A percentile compares a stretch with the other conserved stretches of the same genome.
phyloP scores from a whole-genome alignment of 37 sponge, comb jelly and placozoan species.

The Bolinopsis microptera region DNA sequence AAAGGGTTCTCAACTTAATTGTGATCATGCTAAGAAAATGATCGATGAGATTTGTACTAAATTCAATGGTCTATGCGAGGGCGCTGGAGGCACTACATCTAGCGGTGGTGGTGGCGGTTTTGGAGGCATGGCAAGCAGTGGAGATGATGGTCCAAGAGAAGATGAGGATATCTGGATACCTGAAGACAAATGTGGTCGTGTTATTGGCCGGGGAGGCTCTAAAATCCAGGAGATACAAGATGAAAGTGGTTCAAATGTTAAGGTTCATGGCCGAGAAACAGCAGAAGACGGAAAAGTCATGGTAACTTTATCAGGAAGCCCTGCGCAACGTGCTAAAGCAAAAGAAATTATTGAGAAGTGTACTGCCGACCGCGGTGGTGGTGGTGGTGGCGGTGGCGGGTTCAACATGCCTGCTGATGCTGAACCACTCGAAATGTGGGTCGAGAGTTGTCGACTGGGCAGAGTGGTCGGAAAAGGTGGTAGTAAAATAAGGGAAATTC shows the following conservation, averaged over 20 bases:
- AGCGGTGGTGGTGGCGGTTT: neutral
- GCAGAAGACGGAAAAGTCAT: slow-evolving; percentile 44
- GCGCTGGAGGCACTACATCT: neutral
- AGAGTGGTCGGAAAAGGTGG: slow-evolving; percentile 43
- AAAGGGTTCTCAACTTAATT: slow-evolving; percentile 45
- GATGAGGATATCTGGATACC: slow-evolving; percentile 62
- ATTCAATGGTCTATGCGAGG: slow-evolving; percentile 24
- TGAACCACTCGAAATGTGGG: slow-evolving; percentile 55
- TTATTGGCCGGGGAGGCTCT: slow-evolving; percentile 55
- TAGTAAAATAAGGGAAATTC: slow-evolving; percentile 27
- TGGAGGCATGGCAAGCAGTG: neutral
- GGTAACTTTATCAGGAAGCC: slow-evolving; percentile 29
- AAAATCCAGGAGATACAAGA: slow-evolving; percentile 43
- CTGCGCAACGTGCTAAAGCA: slow-evolving; percentile 8
- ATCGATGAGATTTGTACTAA: slow-evolving; percentile 54
- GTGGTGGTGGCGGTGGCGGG: slow-evolving; percentile 62
- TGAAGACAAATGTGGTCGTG: slow-evolving; percentile 53
- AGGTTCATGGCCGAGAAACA: slow-evolving; percentile 39
- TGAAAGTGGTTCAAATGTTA: slow-evolving; percentile 14
- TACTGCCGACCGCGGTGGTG: slow-evolving; percentile 11
- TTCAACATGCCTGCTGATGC: neutral
- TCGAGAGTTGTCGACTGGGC: slow-evolving; percentile 24
- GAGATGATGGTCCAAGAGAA: neutral
- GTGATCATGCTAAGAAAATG: slow-evolving; percentile 39
- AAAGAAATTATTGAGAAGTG: slow-evolving; percentile 19